Evolutionary conservation across 2,888 invertebrate species (phyloP).

Genomic region (Crematogaster levior): DNA sequence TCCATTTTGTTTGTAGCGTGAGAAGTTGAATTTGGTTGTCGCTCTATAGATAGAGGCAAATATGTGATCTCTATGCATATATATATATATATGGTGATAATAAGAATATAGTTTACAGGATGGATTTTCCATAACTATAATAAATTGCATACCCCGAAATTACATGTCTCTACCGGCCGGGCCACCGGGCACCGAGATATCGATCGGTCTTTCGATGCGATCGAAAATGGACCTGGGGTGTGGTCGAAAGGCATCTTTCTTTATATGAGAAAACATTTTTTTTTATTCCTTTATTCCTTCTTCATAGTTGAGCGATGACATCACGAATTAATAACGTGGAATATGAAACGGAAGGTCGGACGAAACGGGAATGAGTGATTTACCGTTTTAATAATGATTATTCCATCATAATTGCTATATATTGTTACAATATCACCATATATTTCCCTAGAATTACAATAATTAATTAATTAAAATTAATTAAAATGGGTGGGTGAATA

Average conservation of each 20-base stretch:
- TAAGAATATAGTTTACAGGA: neutral
- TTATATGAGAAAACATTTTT: conserved; percentile 5
- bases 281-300: neutral
- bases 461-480: neutral
- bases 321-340: neutral
- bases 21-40: neutral
- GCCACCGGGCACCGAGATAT: conserved; percentile 10
- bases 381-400: conserved; percentile 1
- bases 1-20: neutral
- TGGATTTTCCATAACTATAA: neutral
- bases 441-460: neutral
- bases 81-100: neutral
- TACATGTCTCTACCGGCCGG: neutral
- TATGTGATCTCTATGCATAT: neutral
- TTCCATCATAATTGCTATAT: neutral
- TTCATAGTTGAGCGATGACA: neutral
- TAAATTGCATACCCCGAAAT: neutral
- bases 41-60: neutral
- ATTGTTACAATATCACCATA: neutral
- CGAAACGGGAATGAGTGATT: conserved; percentile 3
- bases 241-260: conserved; percentile 58
- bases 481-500: neutral
- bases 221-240: conserved; percentile 66
- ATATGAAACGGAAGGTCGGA: neutral
- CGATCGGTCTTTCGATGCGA: conserved; percentile 49